Evolutionary conservation across 1,140 invertebrate genomes (phyloP).

Genomic region (Danaus melanippus): DNA sequence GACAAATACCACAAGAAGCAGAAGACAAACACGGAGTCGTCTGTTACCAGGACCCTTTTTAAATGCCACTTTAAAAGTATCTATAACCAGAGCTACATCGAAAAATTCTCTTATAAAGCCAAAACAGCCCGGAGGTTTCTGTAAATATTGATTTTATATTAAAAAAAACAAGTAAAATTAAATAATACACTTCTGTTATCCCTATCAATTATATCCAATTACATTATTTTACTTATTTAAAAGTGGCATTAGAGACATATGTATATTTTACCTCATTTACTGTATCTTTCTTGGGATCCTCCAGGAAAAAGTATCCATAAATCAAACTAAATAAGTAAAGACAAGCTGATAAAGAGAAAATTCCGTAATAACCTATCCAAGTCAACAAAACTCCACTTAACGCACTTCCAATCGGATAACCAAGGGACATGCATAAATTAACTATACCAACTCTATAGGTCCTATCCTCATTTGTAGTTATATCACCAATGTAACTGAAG

Average conservation of each 20-base stretch:
- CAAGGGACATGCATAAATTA: conserved; percentile 85
- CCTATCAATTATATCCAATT: too few species aligned
- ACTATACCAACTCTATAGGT: conserved; percentile 88
- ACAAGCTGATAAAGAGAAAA: conserved; percentile 81
- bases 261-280: conserved; percentile 26
- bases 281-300: conserved; percentile 70
- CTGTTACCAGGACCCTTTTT: conserved; percentile 80
- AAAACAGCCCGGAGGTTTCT: conserved; percentile 25
- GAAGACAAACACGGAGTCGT: conserved; percentile 77
- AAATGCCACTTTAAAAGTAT: conserved; percentile 83
- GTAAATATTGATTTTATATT: conserved; percentile 12
- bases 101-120: conserved; percentile 78
- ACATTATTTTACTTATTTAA: not conserved
- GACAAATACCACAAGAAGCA: conserved; percentile 84
- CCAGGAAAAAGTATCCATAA: conserved; percentile 77
- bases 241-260: too few species aligned
- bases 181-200: too few species aligned
- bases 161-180: too few species aligned
- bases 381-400: conserved; percentile 79
- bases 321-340: conserved; percentile 81
- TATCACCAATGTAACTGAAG: conserved; percentile 92
- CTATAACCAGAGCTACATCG: conserved; percentile 77
- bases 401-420: conserved; percentile 84
- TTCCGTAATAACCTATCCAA: conserved; percentile 84
- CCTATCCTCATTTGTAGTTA: conserved; percentile 84